Conservation (phyloP, 1,140 invertebrate species). For the Drosophila ironensis region DNA sequence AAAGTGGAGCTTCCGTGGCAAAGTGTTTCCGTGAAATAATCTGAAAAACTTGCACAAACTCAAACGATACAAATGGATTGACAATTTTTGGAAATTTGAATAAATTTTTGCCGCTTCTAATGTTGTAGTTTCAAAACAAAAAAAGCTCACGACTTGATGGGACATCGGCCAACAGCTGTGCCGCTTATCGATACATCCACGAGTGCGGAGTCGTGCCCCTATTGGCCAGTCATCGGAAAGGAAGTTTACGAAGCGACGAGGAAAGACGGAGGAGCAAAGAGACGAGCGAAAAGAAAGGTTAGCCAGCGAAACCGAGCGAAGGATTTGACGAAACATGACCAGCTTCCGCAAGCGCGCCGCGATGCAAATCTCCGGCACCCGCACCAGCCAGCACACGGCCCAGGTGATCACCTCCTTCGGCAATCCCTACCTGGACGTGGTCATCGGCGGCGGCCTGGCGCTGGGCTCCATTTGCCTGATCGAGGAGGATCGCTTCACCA, state of each 20-base stretch:
- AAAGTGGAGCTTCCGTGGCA: too few relatives aligned
- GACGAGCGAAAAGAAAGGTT: conserved; percentile 27
- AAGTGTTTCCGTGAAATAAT: too few relatives aligned
- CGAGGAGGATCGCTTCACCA: conserved; percentile 91
- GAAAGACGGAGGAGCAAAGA: conserved; percentile 9
- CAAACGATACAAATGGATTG: too few relatives aligned
- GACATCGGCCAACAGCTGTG: too few relatives aligned
- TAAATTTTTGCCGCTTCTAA: too few relatives aligned
- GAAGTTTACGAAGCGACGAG: conserved; percentile 15
- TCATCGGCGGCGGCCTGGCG: conserved; percentile 86
- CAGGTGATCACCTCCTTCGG: conserved; percentile 88
- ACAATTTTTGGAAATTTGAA: too few relatives aligned
- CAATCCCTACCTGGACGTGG: conserved; percentile 87
- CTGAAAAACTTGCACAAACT: too few relatives aligned
- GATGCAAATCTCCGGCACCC: conserved; percentile 85
- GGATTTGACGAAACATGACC: conserved; percentile 67
- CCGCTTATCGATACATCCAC: too few relatives aligned
- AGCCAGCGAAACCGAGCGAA: background rate
- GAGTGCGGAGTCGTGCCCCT: too few relatives aligned
- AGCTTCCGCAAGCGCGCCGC: conserved; percentile 80
- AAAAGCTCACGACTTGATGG: too few relatives aligned
- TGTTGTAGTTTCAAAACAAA: too few relatives aligned
- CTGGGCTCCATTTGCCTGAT: conserved; percentile 84
- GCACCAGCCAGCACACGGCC: conserved; percentile 86
- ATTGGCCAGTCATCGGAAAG: background rate